Base-by-base conservation (phyloP, 2,888 invertebrate genomes). In the Cantharis rufa region DNA sequence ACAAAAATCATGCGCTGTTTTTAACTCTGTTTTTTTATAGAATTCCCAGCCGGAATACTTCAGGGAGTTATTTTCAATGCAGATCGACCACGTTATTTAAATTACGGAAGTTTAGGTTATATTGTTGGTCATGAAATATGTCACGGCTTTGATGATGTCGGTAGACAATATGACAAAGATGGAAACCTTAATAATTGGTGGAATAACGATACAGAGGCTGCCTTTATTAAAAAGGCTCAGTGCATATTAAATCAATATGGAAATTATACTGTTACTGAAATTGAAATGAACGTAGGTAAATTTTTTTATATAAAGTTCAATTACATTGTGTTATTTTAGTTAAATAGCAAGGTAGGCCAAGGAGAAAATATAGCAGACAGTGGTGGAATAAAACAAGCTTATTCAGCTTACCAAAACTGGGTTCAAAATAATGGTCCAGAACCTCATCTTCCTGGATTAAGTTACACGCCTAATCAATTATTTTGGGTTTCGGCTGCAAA, bases 321-420 rank as follows among this genome's bases (percentile, higher is more conserved):
- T 18, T 21, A 62, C n/a, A 15, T 64, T 27, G 15, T 70, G 48
- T 28, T 69, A n/a, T 75, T 84, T 79, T 79, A 96, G 96, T 86
- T 98, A 71, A 96, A 97, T 84, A 98, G 98, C 72, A 93, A 96
- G 76, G 95, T 95, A 84, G 97, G 97, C 0, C 96, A 96, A 89
- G 97, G 96, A 13, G 98, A 98, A 87, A 98, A 98, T 86, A 98
- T 98, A 75, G 98, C 98, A 0, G 98, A 98, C 87, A 98, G 97
- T 86, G 97, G 97, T 2, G 98, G 97, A 0, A 92, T 97, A 80
- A 97, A 97, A 86, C 95, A 96, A 86, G 95, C 97, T 0, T 98
- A 97, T 87, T 90, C 92, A 79, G 96, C 96, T 0, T 96, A 96
- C 87, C 90, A 92, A 70, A 91, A 91, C 9, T 96, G 95, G 95